These are phyloP conservation scores for Crotalus helleri DNA, from an alignment of 2,113 vertebrate genomes.

Conservation along the genomic window DNA sequence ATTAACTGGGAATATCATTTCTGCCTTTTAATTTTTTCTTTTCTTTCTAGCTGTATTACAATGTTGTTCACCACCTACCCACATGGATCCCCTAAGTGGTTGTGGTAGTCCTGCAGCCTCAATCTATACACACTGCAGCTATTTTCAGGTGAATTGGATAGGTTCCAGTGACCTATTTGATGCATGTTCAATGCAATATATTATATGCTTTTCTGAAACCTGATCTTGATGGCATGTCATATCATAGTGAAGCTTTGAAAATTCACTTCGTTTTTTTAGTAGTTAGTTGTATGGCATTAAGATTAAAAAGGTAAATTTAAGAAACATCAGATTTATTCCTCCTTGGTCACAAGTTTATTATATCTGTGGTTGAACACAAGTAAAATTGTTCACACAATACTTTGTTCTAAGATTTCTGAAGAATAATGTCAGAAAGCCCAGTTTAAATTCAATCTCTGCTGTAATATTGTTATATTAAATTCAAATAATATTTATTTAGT, in stretches of 20 bases:
- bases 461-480: background rate
- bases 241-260: background rate
- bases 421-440: background rate
- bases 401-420: background rate
- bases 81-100: conserved; percentile 50
- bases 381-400: background rate
- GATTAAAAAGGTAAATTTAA: background rate
- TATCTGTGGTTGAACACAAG: background rate
- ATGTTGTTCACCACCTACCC: conserved; percentile 54
- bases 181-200: background rate
- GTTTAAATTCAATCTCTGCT: background rate
- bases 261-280: background rate
- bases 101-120: conserved; percentile 55
- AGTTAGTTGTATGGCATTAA: background rate
- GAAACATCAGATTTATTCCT: background rate
- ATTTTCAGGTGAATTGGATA: conserved; percentile 65
- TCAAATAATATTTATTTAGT: background rate
- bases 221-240: background rate
- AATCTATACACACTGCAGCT: conserved; percentile 56
- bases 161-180: background rate
- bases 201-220: background rate
- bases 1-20: background rate
- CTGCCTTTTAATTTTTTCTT: background rate
- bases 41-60: conserved; percentile 61
- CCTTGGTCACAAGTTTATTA: background rate